phyloP scores from a whole-genome alignment of 1,140 invertebrate species.

The Zaprionus nigranus region DNA sequence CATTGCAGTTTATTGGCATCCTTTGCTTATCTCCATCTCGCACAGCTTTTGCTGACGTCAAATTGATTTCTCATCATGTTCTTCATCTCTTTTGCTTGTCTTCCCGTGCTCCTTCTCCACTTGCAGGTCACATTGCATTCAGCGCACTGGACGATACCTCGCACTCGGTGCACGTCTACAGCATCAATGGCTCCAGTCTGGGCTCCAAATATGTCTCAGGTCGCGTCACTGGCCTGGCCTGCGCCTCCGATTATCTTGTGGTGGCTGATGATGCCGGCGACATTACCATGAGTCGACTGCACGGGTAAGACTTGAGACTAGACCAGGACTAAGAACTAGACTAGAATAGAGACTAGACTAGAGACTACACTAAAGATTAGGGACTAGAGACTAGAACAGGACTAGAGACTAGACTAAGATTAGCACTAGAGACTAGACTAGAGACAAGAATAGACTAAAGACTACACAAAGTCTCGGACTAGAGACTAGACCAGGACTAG shows the following conservation, averaged over 20 bases:
- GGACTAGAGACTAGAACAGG: too few species aligned
- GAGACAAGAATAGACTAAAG: conserved; percentile 4
- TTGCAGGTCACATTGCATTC: conserved; percentile 80
- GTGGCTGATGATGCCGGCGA: conserved; percentile 86
- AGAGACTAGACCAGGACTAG: too few species aligned
- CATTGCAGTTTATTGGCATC: conserved; percentile 30
- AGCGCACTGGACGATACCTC: conserved; percentile 83
- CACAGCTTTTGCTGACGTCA: conserved; percentile 22
- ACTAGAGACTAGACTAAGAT: not conserved
- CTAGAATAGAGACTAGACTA: too few species aligned
- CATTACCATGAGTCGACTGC: conserved; percentile 85
- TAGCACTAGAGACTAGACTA: not conserved
- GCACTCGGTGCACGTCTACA: conserved; percentile 87
- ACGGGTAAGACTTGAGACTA: conserved; percentile 77
- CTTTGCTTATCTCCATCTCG: conserved; percentile 15
- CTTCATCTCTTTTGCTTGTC: not conserved
- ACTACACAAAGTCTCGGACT: not conserved
- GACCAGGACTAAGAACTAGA: not conserved
- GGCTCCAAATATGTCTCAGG: conserved; percentile 85
- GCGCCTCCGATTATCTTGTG: conserved; percentile 85
- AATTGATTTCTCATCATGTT: conserved; percentile 9
- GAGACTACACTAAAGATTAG: too few species aligned
- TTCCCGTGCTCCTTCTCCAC: not conserved
- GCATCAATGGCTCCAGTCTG: conserved; percentile 87
- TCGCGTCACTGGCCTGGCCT: conserved; percentile 85